A percentile compares a stretch with the other conserved stretches of the same genome.
phyloP scores from a whole-genome alignment of 2,888 invertebrate genomes.

The Eristalinus aeneus region DNA sequence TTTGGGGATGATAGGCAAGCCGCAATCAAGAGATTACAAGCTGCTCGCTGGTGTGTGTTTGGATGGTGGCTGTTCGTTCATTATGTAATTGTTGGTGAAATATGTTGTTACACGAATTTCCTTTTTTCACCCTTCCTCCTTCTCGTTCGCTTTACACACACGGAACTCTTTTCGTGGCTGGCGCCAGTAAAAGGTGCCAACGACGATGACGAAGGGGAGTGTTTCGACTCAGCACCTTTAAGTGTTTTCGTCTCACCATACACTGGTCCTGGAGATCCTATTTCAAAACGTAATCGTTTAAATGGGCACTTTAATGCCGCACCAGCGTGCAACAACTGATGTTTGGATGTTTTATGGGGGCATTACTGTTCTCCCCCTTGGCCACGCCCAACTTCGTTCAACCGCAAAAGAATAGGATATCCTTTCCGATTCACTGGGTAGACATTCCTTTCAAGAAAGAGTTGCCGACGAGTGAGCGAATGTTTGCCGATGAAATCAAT shows the following conservation, averaged over 20 bases:
- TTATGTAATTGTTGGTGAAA: conserved; percentile 22
- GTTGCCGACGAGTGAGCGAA: not conserved
- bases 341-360: not conserved
- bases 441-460: conserved; percentile 4
- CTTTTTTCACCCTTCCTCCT: not conserved
- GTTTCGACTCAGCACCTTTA: not conserved
- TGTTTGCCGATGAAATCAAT: conserved; percentile 36
- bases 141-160: not conserved
- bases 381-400: conserved; percentile 10
- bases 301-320: not conserved
- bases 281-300: conserved; percentile 22
- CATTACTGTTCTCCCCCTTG: not conserved
- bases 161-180: not conserved
- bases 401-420: not conserved
- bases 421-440: not conserved
- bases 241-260: conserved; percentile 13
- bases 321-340: conserved; percentile 19
- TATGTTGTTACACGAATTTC: conserved; percentile 24
- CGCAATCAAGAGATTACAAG: conserved; percentile 16
- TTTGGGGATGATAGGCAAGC: not conserved
- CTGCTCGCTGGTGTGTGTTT: not conserved
- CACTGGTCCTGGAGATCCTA: not conserved
- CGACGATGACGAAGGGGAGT: not conserved
- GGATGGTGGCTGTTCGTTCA: conserved; percentile 1
- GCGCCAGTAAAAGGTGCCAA: not conserved